Base-by-base conservation (phyloP, 2,888 invertebrate genomes). In the Drosophila atripex region DNA sequence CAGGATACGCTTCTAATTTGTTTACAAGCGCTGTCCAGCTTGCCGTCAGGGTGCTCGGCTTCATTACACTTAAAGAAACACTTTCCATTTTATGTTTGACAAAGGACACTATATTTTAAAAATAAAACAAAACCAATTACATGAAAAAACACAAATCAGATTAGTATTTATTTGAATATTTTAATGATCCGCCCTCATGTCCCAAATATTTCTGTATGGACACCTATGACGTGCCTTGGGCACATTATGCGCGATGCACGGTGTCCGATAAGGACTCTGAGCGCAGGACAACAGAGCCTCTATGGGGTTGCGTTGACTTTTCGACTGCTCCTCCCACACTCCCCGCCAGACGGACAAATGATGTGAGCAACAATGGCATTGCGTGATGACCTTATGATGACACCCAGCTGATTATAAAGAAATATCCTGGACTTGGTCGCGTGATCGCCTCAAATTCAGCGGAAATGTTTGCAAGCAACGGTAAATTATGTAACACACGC, bases 361-460 rank as follows among this genome's bases (percentile, higher is more conserved):
- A 65, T 70, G 61, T 70, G 70, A 70, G 53, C 65, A 66, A 65
- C 66, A 66, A 66, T 66, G 66, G 66, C 50, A 14, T 70, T 70
- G 70, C 70, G 70, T 77, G 89, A 89, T 90, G 90, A 89, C 89
- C 90, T 90, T 89, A 85, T 77, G 89, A 89, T 90, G 89, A 89
- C 89, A 89, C 83, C 75, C 82, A 82, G 71, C 76, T 82, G 86
- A 85, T 86, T 83, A 86, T 80, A 80, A 75, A 77, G 78, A 76
- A 83, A 86, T 78, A 78, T 79, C 58, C 55, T 43, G 57, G 50
- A 35, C 38, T 23, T 23, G 12, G 46, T 73, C 55, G 82, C 82
- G 82, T 83, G 82, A 30, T 47, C 52, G 66, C 52, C 68, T 64
- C 83, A 86, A 83, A 83, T 83, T 83, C 84, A 83, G 82, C 86